Conservation (phyloP, 2,797 vertebrate genomes). For the Bradypodion pumilum region DNA sequence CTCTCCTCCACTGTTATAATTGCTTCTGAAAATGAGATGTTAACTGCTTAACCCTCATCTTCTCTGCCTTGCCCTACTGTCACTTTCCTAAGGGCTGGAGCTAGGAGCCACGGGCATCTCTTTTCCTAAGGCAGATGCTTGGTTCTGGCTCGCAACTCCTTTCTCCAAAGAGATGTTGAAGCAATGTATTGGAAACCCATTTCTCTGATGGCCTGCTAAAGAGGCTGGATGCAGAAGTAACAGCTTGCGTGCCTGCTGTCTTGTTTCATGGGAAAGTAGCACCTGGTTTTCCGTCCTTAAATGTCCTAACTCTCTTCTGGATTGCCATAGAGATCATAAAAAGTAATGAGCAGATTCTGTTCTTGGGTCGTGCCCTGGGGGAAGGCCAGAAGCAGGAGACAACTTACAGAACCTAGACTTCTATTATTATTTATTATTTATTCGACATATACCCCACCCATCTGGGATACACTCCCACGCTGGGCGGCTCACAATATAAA, state of each 20-base stretch:
- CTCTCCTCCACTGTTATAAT: not conserved
- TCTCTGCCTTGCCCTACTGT: not conserved
- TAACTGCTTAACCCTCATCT: too few relatives aligned
- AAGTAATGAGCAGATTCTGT: not conserved
- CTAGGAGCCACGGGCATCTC: not conserved
- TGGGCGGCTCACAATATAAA: too few relatives aligned
- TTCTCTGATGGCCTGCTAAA: not conserved
- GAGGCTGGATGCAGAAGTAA: not conserved
- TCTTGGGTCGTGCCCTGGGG: not conserved
- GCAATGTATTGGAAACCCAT: not conserved
- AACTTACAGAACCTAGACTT: not conserved
- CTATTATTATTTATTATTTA: not conserved
- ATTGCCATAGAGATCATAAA: not conserved
- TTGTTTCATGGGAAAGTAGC: not conserved
- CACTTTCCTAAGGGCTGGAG: not conserved
- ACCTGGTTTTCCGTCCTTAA: too few relatives aligned
- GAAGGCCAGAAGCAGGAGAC: not conserved
- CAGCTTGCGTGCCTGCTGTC: not conserved
- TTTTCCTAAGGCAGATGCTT: not conserved
- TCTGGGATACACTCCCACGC: too few relatives aligned
- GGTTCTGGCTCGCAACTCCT: not conserved
- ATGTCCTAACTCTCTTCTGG: not conserved
- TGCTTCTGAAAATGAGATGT: not conserved
- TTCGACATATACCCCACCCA: too few relatives aligned
- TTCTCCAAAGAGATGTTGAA: not conserved